Conservation (phyloP, 1,140 invertebrate species). For the Pinna nobilis region DNA sequence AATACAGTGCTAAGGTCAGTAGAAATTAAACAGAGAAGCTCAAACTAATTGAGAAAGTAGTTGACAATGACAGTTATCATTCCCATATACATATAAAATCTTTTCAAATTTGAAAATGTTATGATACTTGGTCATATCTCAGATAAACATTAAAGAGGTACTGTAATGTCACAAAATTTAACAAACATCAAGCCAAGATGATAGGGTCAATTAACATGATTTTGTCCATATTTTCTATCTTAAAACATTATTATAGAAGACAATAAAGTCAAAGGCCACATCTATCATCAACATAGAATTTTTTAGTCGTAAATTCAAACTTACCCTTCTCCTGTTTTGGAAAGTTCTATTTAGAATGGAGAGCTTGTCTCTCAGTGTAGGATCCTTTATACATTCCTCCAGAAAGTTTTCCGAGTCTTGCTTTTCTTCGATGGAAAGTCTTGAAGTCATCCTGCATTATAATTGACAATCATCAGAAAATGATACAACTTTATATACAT, state of each 20-base stretch:
- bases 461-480: background rate
- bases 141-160: too few species aligned
- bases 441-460: slow-evolving; percentile 10
- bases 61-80: too few species aligned
- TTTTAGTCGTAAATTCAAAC: background rate
- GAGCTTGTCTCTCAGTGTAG: slow-evolving; percentile 70
- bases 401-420: slow-evolving; percentile 70
- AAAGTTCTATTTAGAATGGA: slow-evolving; percentile 72
- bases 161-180: slow-evolving; percentile 74
- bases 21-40: slow-evolving; percentile 72
- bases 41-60: too few species aligned
- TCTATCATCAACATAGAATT: background rate
- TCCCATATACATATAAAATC: too few species aligned
- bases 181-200: too few species aligned
- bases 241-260: slow-evolving; percentile 32
- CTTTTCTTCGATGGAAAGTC: slow-evolving; percentile 53
- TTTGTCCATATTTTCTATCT: slow-evolving; percentile 68
- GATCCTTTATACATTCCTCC: slow-evolving; percentile 71
- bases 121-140: too few species aligned
- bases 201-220: slow-evolving; percentile 73
- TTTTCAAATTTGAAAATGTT: too few species aligned
- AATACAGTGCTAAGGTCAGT: slow-evolving; percentile 60
- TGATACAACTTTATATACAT: background rate
- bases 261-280: background rate
- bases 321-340: slow-evolving; percentile 71